phyloP scores from a whole-genome alignment of 2,888 invertebrate species.

The Cosmia pyralina region DNA sequence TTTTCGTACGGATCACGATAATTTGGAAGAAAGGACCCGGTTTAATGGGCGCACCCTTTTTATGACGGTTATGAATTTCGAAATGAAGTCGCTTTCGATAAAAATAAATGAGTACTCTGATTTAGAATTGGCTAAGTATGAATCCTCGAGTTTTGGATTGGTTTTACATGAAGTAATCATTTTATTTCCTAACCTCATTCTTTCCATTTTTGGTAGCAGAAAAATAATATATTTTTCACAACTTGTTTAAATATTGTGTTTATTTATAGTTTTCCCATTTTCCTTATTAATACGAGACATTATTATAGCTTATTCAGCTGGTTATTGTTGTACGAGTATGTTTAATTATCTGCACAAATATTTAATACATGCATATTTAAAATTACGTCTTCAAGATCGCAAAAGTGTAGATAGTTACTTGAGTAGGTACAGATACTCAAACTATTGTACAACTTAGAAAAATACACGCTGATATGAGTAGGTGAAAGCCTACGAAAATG shows the following conservation, averaged over 20 bases:
- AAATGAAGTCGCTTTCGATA: neutral
- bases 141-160: neutral
- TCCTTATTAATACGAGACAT: neutral
- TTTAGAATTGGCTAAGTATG: neutral
- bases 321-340: neutral
- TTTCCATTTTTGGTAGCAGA: neutral
- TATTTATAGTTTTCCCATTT: neutral
- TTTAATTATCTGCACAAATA: slow-evolving; percentile 10
- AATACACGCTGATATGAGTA: neutral
- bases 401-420: neutral
- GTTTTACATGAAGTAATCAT: neutral
- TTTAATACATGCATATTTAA: neutral
- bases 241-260: neutral
- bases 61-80: slow-evolving; percentile 24
- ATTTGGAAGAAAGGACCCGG: slow-evolving; percentile 39
- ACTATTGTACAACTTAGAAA: neutral
- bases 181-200: neutral
- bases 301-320: slow-evolving; percentile 8
- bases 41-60: slow-evolving; percentile 31
- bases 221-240: neutral
- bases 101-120: neutral
- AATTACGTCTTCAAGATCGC: slow-evolving; percentile 7
- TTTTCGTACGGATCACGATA: slow-evolving; percentile 49
- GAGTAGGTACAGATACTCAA: neutral
- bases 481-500: neutral